Evolutionary conservation across 2,113 vertebrate species (phyloP).

Genomic region (Sceloporus tristichus): DNA sequence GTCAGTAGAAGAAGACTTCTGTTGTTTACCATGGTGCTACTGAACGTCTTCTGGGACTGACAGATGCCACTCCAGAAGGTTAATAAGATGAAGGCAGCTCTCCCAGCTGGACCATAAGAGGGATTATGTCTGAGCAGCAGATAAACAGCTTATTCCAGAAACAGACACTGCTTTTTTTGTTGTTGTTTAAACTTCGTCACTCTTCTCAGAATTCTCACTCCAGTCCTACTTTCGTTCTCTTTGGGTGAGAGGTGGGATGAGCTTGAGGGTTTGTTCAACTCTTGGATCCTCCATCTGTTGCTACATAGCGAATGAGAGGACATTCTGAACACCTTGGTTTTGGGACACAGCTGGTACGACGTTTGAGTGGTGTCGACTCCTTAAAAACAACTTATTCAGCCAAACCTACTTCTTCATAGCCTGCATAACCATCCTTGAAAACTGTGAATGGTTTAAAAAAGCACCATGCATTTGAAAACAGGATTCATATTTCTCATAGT

Average conservation of each 20-base stretch:
- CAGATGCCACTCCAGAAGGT: conserved; percentile 90
- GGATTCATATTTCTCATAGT: conserved; percentile 80
- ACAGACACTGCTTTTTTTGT: conserved; percentile 75
- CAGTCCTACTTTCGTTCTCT: conserved; percentile 31
- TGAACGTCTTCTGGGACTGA: conserved; percentile 69
- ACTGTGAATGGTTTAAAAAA: conserved; percentile 67
- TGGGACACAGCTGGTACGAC: conserved; percentile 26
- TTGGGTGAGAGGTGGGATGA: conserved; percentile 30
- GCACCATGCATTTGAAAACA: conserved; percentile 82
- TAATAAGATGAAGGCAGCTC: conserved; percentile 90
- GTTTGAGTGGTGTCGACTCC: background rate
- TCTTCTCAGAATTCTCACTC: conserved; percentile 72
- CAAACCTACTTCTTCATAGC: conserved; percentile 48
- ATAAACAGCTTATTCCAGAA: conserved; percentile 94
- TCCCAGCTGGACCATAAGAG: conserved; percentile 83
- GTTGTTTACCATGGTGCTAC: conserved; percentile 63
- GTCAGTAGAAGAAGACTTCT: conserved; percentile 55
- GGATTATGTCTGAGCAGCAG: conserved; percentile 93
- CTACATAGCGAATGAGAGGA: conserved; percentile 21
- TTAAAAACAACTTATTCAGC: conserved; percentile 27
- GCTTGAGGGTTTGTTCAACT: background rate
- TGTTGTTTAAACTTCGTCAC: conserved; percentile 79
- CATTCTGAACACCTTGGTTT: conserved; percentile 36
- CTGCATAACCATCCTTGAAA: conserved; percentile 59
- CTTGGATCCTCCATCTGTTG: conserved; percentile 36